phyloP scores from a whole-genome alignment of 2,888 invertebrate genomes.

The Drosophila melanosoma region DNA sequence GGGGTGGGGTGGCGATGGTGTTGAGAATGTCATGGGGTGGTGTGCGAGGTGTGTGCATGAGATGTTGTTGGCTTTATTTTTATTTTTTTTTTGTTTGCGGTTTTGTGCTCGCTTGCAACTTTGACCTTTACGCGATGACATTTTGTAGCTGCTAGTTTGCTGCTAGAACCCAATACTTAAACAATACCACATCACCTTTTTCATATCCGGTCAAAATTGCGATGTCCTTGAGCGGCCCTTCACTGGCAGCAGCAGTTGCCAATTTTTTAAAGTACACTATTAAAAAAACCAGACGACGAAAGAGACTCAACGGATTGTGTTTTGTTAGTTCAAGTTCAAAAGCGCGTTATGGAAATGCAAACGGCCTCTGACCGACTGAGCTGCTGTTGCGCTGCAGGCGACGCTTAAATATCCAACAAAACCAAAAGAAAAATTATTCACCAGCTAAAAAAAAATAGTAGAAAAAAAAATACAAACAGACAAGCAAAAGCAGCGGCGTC shows the following conservation, averaged over 20 bases:
- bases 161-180: not conserved
- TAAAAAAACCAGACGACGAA: not conserved
- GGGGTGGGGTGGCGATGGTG: not conserved
- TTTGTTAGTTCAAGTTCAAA: conserved; percentile 55
- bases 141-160: conserved; percentile 12
- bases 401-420: conserved; percentile 66
- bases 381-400: conserved; percentile 56
- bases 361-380: conserved; percentile 76
- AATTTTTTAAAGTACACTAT: not conserved
- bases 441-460: not conserved
- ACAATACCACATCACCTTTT: conserved; percentile 55
- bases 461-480: conserved; percentile 16
- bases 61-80: conserved; percentile 3
- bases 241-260: conserved; percentile 1
- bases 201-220: conserved; percentile 52
- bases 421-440: conserved; percentile 20
- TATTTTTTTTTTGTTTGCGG: conserved; percentile 45
- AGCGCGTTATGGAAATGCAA: conserved; percentile 55
- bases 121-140: conserved; percentile 66
- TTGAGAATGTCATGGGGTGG: conserved; percentile 7
- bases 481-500: conserved; percentile 28
- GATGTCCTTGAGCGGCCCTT: conserved; percentile 24
- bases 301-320: conserved; percentile 8
- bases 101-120: conserved; percentile 49
- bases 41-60: conserved; percentile 1